A percentile compares a stretch with the other conserved stretches of the same genome.
phyloP scores from a whole-genome alignment of 1,140 invertebrate genomes.

The Bombus turneri region DNA sequence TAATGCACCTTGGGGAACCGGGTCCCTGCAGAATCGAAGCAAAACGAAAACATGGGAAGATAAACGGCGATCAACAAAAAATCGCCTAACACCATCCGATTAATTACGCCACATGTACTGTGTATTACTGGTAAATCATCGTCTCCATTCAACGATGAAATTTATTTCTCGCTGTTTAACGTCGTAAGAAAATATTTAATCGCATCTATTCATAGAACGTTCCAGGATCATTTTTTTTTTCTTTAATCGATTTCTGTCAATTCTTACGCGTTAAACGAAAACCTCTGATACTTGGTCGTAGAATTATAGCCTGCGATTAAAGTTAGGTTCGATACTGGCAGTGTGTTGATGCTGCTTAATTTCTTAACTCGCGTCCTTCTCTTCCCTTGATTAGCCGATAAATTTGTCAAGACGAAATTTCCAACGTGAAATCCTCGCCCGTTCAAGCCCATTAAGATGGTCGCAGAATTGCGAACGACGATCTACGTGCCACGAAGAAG shows the following conservation, averaged over 20 bases:
- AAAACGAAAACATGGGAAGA: constrained; percentile 63
- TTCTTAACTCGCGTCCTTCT: too few species aligned
- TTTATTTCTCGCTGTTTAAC: too few species aligned
- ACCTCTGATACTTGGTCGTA: too few species aligned
- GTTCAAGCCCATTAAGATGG: neutral
- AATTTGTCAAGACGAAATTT: neutral
- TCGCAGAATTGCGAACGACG: neutral
- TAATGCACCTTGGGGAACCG: constrained; percentile 66
- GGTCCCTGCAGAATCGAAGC: constrained; percentile 17
- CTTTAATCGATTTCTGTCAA: too few species aligned
- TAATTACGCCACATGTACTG: constrained; percentile 1
- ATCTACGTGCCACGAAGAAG: constrained; percentile 20
- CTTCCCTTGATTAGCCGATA: neutral
- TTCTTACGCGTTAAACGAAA: too few species aligned
- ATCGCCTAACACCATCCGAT: constrained; percentile 28
- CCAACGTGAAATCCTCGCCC: neutral
- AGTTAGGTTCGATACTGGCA: too few species aligned
- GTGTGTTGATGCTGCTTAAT: too few species aligned
- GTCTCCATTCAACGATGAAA: too few species aligned
- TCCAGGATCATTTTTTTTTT: too few species aligned
- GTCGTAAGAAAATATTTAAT: too few species aligned
- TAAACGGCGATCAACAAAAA: constrained; percentile 50
- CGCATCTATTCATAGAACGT: too few species aligned
- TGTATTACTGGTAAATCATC: neutral
- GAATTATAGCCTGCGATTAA: too few species aligned